Evolutionary conservation across 2,888 invertebrate species (phyloP).

Genomic region (Onthophagus sagittarius): DNA sequence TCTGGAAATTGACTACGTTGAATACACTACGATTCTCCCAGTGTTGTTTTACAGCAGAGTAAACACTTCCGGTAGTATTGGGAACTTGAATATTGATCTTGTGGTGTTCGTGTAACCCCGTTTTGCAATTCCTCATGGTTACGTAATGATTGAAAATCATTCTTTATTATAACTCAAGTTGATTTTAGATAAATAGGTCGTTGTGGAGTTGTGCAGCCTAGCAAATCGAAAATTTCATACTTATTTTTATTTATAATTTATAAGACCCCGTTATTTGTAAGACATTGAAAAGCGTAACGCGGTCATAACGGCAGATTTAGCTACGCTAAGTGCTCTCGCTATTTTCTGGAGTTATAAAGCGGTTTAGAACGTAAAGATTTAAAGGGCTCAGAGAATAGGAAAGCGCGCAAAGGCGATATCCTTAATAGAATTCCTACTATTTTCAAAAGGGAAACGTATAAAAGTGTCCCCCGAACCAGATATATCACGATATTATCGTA

Average conservation of each 20-base stretch:
- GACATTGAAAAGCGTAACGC: background rate
- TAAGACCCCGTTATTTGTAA: background rate
- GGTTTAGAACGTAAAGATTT: background rate
- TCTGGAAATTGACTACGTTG: background rate
- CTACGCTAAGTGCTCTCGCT: background rate
- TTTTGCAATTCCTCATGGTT: no score
- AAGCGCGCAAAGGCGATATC: background rate
- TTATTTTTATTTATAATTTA: background rate
- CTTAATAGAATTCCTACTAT: background rate
- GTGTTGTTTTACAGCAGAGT: background rate
- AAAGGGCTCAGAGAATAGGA: background rate
- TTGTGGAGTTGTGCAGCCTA: no score
- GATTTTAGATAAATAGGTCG: background rate
- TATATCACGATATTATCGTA: background rate
- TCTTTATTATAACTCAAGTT: no score
- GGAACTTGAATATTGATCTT: no score
- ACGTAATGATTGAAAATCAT: no score
- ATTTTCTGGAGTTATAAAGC: background rate
- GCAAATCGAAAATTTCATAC: no score
- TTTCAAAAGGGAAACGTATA: background rate
- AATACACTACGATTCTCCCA: background rate
- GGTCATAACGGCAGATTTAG: background rate
- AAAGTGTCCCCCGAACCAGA: background rate
- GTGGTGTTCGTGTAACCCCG: no score
- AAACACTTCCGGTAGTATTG: background rate